Evolutionary conservation across 2,113 vertebrate species (phyloP).

Genomic region (Rhea americana): DNA sequence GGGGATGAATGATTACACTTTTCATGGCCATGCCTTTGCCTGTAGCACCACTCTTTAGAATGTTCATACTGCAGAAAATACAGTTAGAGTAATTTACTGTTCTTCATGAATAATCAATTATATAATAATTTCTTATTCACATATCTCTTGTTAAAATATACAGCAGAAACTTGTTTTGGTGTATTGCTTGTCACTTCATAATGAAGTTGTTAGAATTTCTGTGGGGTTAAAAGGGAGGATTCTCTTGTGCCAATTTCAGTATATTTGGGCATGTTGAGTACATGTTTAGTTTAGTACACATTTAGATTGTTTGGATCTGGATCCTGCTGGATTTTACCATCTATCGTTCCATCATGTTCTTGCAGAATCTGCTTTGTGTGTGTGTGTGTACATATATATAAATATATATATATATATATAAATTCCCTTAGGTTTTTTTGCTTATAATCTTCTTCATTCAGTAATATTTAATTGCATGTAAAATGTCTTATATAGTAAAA

Average conservation of each 20-base stretch:
- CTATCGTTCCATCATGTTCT: background rate
- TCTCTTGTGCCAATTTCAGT: background rate
- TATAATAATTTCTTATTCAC: constrained; percentile 9
- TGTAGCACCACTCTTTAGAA: constrained; percentile 22
- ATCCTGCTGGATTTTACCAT: background rate
- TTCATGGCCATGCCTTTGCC: constrained; percentile 15
- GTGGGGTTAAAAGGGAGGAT: background rate
- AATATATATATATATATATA: background rate
- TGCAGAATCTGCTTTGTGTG: background rate
- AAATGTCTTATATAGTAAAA: background rate
- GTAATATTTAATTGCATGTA: background rate
- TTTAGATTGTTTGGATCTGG: background rate
- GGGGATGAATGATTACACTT: constrained; percentile 11
- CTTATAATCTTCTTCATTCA: background rate
- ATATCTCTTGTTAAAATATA: background rate
- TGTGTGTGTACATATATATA: too few relatives aligned
- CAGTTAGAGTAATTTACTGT: constrained; percentile 49
- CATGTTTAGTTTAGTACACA: background rate
- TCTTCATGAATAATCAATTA: constrained; percentile 37
- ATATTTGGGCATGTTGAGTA: background rate
- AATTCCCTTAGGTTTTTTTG: background rate
- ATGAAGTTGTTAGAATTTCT: background rate
- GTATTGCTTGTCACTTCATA: background rate
- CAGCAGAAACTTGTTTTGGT: constrained; percentile 14
- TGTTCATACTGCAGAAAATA: constrained; percentile 41